A percentile compares a stretch with the other conserved stretches of the same genome.
Conservation (phyloP, 1,140 invertebrate genomes). For the Drosophila tani region DNA sequence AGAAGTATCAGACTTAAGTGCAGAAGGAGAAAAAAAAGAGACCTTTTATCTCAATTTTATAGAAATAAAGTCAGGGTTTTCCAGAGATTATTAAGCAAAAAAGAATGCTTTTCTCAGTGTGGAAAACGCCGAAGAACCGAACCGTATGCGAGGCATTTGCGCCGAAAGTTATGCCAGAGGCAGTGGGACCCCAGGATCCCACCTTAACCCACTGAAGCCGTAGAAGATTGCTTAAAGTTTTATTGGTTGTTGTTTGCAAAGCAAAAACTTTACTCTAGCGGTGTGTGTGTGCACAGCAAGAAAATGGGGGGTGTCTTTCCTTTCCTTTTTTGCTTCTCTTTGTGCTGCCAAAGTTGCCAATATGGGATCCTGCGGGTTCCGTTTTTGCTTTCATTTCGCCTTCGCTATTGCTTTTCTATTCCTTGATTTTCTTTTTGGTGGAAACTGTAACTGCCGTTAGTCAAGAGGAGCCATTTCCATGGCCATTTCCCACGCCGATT, state of each 20-base stretch:
- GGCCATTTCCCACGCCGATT: constrained; percentile 14
- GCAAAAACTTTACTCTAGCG: constrained; percentile 80
- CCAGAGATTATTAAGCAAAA: too few relatives aligned
- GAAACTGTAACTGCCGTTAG: constrained; percentile 75
- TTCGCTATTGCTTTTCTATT: constrained; percentile 9
- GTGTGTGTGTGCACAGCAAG: constrained; percentile 26
- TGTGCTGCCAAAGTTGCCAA: constrained; percentile 56
- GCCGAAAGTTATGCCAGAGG: constrained; percentile 43
- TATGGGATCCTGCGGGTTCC: constrained; percentile 41
- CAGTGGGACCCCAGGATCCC: constrained; percentile 8
- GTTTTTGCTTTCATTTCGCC: constrained; percentile 60
- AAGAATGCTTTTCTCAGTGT: background rate
- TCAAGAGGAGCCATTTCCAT: constrained; percentile 50
- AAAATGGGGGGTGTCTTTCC: background rate
- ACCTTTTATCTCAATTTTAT: too few relatives aligned
- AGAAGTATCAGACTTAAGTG: background rate
- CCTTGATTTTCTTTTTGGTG: constrained; percentile 22
- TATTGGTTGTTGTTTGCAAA: constrained; percentile 83
- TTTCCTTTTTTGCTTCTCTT: background rate
- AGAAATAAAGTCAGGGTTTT: too few relatives aligned
- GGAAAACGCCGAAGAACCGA: constrained; percentile 7
- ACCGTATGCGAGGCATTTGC: constrained; percentile 64
- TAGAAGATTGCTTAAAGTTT: constrained; percentile 83
- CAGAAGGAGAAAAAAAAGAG: constrained; percentile 1
- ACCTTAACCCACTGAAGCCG: constrained; percentile 62